Percentiles rank a stretch among this genome's conserved stretches.
These are phyloP conservation scores for Microplitis deprimator DNA, from an alignment of 2,888 invertebrate species.

Conservation along the genomic window DNA sequence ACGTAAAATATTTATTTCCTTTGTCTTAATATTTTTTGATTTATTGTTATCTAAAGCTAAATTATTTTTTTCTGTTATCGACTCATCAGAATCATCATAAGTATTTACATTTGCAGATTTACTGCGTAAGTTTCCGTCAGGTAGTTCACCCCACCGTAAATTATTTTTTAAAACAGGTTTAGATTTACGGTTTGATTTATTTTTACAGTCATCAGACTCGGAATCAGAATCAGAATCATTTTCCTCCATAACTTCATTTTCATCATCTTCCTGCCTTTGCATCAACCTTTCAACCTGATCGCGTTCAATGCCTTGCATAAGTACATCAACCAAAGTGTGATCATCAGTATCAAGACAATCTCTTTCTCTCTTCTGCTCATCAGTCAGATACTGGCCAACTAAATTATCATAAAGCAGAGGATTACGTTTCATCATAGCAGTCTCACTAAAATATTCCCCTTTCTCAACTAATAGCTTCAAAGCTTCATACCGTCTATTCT, in stretches of 20 bases:
- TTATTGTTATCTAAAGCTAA: not conserved
- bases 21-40: slow-evolving; percentile 57
- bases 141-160: slow-evolving; percentile 47
- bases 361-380: slow-evolving; percentile 80
- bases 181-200: slow-evolving; percentile 26
- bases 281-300: slow-evolving; percentile 78
- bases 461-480: slow-evolving; percentile 81
- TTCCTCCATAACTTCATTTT: slow-evolving; percentile 73
- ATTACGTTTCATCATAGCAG: slow-evolving; percentile 93
- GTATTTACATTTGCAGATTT: not conserved
- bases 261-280: slow-evolving; percentile 77
- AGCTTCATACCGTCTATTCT: slow-evolving; percentile 88
- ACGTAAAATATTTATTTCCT: slow-evolving; percentile 78
- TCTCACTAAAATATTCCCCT: slow-evolving; percentile 89
- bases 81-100: not conserved
- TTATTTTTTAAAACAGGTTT: slow-evolving; percentile 9
- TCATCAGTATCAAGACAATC: slow-evolving; percentile 76
- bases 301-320: slow-evolving; percentile 86
- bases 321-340: slow-evolving; percentile 81
- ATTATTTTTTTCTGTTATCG: slow-evolving; percentile 10
- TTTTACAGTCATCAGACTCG: slow-evolving; percentile 53
- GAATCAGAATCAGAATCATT: slow-evolving; percentile 65
- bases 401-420: slow-evolving; percentile 92
- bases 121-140: slow-evolving; percentile 47
- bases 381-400: slow-evolving; percentile 87